phyloP scores from a whole-genome alignment of 1,140 invertebrate species.

The Bactericera cockerelli region DNA sequence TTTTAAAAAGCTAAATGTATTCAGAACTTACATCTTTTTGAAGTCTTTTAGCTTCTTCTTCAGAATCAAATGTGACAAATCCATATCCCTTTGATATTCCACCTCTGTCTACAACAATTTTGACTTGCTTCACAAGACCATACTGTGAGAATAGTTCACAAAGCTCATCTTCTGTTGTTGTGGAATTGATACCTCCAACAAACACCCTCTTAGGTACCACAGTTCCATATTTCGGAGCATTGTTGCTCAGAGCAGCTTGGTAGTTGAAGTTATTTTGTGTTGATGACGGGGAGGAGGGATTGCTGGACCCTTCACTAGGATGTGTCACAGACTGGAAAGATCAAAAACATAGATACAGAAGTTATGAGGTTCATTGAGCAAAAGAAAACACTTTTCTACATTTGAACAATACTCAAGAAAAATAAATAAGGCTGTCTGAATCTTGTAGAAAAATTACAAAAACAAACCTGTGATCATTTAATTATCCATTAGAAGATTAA shows the following conservation, averaged over 20 bases:
- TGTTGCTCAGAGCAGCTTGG: not conserved
- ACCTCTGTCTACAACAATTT: conserved; percentile 84
- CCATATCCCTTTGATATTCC: conserved; percentile 90
- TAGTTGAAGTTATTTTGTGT: conserved; percentile 1
- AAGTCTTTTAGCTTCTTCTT: conserved; percentile 68
- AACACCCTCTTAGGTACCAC: conserved; percentile 87
- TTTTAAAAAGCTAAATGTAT: no score
- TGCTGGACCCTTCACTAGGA: conserved; percentile 5
- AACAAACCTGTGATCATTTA: no score
- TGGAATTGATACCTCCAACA: conserved; percentile 80
- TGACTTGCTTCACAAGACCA: conserved; percentile 80
- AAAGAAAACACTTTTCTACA: no score
- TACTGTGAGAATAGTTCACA: conserved; percentile 68
- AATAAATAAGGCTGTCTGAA: no score
- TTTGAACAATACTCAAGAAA: no score
- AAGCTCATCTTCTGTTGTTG: conserved; percentile 67
- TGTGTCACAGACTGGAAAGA: conserved; percentile 4
- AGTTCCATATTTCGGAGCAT: conserved; percentile 34
- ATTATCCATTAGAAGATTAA: no score
- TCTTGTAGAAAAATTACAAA: no score
- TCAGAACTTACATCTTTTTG: conserved; percentile 39
- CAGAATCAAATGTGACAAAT: conserved; percentile 88
- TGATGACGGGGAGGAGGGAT: not conserved
- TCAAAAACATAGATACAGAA: no score
- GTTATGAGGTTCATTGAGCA: no score